Base-by-base conservation (phyloP, 2,888 invertebrate genomes). In the Drosophila lacicola region DNA sequence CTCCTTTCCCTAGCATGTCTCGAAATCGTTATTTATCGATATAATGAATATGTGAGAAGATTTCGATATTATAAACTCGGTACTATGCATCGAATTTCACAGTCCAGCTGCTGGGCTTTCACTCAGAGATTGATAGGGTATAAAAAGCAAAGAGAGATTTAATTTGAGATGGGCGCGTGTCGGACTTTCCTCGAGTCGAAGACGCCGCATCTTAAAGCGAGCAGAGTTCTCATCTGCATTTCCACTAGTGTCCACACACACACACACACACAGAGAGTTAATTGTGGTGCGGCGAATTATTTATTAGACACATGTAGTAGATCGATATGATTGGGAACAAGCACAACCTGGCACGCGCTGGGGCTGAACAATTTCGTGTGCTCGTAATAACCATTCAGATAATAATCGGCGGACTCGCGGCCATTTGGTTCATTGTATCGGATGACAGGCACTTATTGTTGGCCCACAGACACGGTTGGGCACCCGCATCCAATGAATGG, bases 371-470 rank as follows among this genome's bases (percentile, higher is more conserved):
- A 36, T 44, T 56, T 13, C 13, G 34, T 19, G 13, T 14, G 4
- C 10, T 37, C 50, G 60, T 44, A 56, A 60, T 73, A 73, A 50
- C 46, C 42, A 74, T 51, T 56, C 19, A 36, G 65, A 70, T 74
- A 45, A 74, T 74, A 65, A 70, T 70, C 55, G 53, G 39, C 8
- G 19, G 64, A 51, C 42, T 70, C 50, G 70, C 70, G 47, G 56
- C 56, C 41, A 53, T 70, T 74, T 74, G 58, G 70, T n/a, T 57
- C 51, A 65, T 70, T 70, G 74, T 49, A 60, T 74, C 70, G 45
- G 56, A 65, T 70, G 70, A 70, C 75, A 74, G 73, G 51, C 50
- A 47, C 53, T 74, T 64, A 64, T 46, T 63, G 54, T 34, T 47
- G 44, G 44, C 47, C 45, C 36, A 11, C 25, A 19, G 54, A 37